Evolutionary conservation across 2,888 invertebrate species (phyloP).

Genomic region (Lissonota sp.): DNA sequence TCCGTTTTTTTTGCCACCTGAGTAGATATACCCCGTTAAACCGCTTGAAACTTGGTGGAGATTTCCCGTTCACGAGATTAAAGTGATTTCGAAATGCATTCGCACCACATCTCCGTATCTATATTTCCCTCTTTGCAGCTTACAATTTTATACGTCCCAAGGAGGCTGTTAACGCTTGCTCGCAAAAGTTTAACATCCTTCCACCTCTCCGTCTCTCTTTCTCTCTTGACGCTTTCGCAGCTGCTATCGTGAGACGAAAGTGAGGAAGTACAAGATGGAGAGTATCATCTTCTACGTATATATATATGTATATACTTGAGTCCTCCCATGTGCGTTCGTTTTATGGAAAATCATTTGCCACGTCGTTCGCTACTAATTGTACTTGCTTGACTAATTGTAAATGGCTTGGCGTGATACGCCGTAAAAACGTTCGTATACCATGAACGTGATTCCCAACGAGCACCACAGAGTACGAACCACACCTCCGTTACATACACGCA

Average conservation of each 20-base stretch:
- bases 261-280: conserved; percentile 21
- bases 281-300: conserved; percentile 13
- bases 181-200: conserved; percentile 21
- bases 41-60: neutral
- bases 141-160: conserved; percentile 37
- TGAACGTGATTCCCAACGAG: conserved; percentile 16
- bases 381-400: conserved; percentile 63
- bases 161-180: conserved; percentile 41
- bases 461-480: conserved; percentile 26
- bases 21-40: no score
- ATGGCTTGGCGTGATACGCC: conserved; percentile 55
- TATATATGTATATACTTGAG: neutral
- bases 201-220: conserved; percentile 45
- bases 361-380: conserved; percentile 63
- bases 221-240: conserved; percentile 4
- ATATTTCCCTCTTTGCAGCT: conserved; percentile 22
- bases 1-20: no score
- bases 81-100: conserved; percentile 4
- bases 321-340: conserved; percentile 36
- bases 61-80: conserved; percentile 19
- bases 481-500: neutral
- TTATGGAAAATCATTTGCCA: conserved; percentile 66
- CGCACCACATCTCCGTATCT: neutral
- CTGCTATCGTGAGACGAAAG: conserved; percentile 15
- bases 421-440: conserved; percentile 45